Evolutionary conservation across 37 sponge, comb jelly and placozoan genomes (phyloP), one percentile per base, ranked within the genome.

Genomic region (Aplysina aerophoba): DNA sequence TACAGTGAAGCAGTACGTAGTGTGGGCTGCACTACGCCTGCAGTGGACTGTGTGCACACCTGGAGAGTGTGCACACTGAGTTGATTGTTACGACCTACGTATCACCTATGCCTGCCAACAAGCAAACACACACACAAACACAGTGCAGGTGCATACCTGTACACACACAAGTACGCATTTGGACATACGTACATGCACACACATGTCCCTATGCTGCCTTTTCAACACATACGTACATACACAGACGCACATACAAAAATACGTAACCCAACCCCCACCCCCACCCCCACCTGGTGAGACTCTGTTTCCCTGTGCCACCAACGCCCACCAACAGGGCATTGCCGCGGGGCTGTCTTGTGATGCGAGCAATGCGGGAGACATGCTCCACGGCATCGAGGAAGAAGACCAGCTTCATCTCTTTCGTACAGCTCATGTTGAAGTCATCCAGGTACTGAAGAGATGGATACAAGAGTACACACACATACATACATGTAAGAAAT

Each of bases 331-430:
- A 92, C 15, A 99, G 94, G 28, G 99, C 99, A 80, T 99, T 99
- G 2, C 99, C 99, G 21, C 95, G 85, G 15, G 99, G 97, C 86
- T 99, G 99, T 1, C 99, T 87, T 0, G 95, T 89, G 93, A 99
- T 99, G 17, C 99, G 89, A 66, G 97, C 99, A 85, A 99, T 99
- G 82, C 99, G 93, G 55, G 97, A 92, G 19, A 99, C 92, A 87
- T 99, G 99, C 78, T 97, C 88, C 41, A 97, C 81, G 8, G 99
- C 99, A 87, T 99, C 99, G 66, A 99, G 85, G 85, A 99, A 99
- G 86, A 99, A 97, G 6, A 99, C 99, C 15, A 99, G 85, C 88
- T 99, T 99, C 99, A 99, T 99, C 85, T 99, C 97, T 64, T 96
- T 97, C 12, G 99, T 79, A 67, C 90, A 93, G 60, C 84, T 90